phyloP scores from a whole-genome alignment of 2,113 vertebrate species.

The Heterocephalus glaber region DNA sequence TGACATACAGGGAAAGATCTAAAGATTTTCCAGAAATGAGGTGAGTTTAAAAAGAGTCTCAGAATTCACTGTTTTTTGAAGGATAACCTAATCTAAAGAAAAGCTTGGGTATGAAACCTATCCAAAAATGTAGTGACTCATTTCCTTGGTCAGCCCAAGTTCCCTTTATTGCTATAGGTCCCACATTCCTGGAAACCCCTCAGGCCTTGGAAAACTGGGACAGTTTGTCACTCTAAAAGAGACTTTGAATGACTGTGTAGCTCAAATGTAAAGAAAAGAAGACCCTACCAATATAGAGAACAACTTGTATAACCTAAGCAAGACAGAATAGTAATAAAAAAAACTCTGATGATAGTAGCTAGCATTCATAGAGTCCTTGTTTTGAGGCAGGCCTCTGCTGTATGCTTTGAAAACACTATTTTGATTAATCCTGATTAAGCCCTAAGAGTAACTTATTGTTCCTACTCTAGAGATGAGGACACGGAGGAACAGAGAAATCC shows the following conservation, averaged over 20 bases:
- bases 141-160: neutral
- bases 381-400: neutral
- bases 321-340: neutral
- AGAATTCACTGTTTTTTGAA: neutral
- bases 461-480: slow-evolving; percentile 21
- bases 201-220: neutral
- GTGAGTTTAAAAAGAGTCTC: slow-evolving; percentile 29
- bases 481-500: slow-evolving; percentile 1
- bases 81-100: neutral
- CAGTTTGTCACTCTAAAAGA: neutral
- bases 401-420: neutral
- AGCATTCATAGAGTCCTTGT: neutral
- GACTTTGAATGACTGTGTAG: neutral
- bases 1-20: neutral
- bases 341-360: neutral
- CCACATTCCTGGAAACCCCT: neutral
- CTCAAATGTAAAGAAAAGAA: slow-evolving; percentile 39
- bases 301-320: neutral
- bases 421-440: neutral
- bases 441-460: neutral
- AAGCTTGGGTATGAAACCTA: neutral
- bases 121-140: neutral
- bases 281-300: neutral
- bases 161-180: neutral
- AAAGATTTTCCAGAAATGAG: slow-evolving; percentile 61